phyloP scores from a whole-genome alignment of 2,888 invertebrate species.

The Cataglyphis albicans region DNA sequence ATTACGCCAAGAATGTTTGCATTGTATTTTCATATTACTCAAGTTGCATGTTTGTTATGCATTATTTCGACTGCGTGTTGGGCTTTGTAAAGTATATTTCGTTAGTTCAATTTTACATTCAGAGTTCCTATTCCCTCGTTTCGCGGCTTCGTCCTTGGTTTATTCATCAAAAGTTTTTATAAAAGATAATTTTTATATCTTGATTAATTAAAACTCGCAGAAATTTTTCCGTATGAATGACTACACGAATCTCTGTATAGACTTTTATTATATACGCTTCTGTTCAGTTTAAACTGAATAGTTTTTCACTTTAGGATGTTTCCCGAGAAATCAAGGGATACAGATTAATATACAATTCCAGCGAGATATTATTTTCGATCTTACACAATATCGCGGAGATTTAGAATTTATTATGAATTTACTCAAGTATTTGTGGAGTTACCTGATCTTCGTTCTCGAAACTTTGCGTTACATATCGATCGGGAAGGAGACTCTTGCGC shows the following conservation, averaged over 20 bases:
- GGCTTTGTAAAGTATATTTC: background rate
- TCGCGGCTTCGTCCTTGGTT: background rate
- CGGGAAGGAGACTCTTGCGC: background rate
- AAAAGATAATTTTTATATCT: background rate
- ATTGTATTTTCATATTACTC: constrained; percentile 29
- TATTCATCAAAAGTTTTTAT: background rate
- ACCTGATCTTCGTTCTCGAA: background rate
- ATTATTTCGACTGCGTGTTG: constrained; percentile 30
- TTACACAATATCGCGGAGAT: background rate
- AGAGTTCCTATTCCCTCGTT: background rate
- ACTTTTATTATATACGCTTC: background rate
- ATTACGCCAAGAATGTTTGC: background rate
- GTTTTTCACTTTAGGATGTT: background rate
- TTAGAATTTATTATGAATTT: background rate
- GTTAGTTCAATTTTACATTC: background rate
- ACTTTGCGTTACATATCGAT: background rate
- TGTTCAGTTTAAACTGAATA: background rate
- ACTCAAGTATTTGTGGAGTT: background rate
- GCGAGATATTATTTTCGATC: background rate
- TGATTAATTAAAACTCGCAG: background rate
- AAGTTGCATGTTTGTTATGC: constrained; percentile 18
- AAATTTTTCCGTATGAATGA: constrained; percentile 2
- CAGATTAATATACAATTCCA: background rate
- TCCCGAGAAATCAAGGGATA: background rate
- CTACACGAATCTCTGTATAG: background rate